Percentiles rank a stretch among this genome's conserved stretches.
Evolutionary conservation across 1,140 invertebrate genomes (phyloP).

Genomic region (Diplogasteroides magnus): DNA sequence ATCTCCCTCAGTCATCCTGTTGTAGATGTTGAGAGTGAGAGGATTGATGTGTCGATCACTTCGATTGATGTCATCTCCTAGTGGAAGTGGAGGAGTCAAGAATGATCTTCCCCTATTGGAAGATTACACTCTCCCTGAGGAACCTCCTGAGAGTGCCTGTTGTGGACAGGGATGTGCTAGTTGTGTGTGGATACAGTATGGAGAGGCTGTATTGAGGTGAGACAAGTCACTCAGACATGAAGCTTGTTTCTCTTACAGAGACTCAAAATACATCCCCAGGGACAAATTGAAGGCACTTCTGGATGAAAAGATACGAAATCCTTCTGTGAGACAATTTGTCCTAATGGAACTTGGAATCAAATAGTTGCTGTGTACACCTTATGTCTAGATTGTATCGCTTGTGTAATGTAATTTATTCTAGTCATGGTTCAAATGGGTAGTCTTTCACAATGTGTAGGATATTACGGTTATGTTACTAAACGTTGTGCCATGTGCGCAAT

Average conservation of each 20-base stretch:
- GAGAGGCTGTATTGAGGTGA: neutral
- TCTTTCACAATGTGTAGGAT: too few relatives aligned
- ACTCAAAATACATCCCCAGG: neutral
- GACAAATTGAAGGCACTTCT: neutral
- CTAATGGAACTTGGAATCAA: neutral
- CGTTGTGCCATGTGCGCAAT: too few relatives aligned
- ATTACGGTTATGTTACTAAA: too few relatives aligned
- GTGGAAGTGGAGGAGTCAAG: too few relatives aligned
- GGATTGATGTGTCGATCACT: too few relatives aligned
- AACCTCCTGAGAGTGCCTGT: neutral
- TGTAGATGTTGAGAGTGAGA: too few relatives aligned
- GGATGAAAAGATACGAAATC: neutral
- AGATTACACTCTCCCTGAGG: neutral
- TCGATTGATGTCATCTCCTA: too few relatives aligned
- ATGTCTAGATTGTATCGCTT: too few relatives aligned
- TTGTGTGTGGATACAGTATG: neutral
- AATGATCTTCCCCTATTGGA: too few relatives aligned
- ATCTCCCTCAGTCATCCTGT: too few relatives aligned
- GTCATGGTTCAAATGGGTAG: too few relatives aligned
- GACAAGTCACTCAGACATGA: neutral
- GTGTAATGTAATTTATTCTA: too few relatives aligned
- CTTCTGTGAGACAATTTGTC: neutral
- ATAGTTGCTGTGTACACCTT: neutral
- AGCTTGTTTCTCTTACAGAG: neutral
- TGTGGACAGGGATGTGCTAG: neutral